Evolutionary conservation across 2,797 vertebrate genomes (phyloP).

Genomic region (Sebastes elongatus): DNA sequence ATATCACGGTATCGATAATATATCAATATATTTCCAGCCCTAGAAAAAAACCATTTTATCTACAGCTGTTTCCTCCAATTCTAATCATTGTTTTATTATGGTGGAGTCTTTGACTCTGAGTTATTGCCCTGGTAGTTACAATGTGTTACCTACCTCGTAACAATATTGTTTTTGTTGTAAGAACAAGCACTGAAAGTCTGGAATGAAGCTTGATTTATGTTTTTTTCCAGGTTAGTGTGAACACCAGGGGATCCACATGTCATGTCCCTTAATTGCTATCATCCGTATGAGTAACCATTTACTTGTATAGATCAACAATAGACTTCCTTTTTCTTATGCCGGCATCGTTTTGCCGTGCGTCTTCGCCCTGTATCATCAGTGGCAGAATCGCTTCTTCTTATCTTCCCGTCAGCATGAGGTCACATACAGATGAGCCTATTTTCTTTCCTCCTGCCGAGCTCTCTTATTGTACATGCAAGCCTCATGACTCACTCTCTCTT

Average conservation of each 20-base stretch:
- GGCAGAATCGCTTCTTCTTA: not conserved
- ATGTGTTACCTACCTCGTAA: not conserved
- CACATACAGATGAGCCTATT: not conserved
- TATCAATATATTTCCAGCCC: not conserved
- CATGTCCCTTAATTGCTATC: not conserved
- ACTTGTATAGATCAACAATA: not conserved
- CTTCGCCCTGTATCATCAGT: not conserved
- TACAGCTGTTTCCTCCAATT: not conserved
- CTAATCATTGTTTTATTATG: not conserved
- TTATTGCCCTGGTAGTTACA: not conserved
- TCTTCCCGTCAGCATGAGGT: not conserved
- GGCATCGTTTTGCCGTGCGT: not conserved
- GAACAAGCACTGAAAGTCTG: not conserved
- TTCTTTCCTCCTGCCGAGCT: not conserved
- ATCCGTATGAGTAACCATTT: not conserved
- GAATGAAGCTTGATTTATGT: not conserved
- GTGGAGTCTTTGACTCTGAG: not conserved
- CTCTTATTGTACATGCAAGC: not conserved
- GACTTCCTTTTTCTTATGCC: not conserved
- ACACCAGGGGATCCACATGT: not conserved
- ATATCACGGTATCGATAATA: no score
- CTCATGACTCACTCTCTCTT: conserved; percentile 1
- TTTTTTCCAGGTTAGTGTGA: not conserved
- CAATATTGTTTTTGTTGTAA: not conserved
- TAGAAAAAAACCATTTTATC: not conserved